Base-by-base conservation (phyloP, 2,797 vertebrate genomes). In the Molossus alvarezi region DNA sequence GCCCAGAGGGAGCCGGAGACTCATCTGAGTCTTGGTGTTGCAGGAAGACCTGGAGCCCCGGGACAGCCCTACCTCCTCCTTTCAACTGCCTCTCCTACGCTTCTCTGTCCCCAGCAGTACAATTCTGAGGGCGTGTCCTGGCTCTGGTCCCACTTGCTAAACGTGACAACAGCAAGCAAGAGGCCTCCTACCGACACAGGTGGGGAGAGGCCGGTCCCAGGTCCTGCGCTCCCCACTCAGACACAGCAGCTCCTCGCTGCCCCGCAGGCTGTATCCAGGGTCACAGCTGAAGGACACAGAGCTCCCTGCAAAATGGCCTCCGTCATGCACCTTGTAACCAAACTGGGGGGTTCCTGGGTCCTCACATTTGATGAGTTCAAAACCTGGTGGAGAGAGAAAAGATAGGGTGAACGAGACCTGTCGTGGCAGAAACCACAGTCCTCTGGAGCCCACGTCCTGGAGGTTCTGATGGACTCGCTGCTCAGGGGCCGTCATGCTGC, bases 251-350 rank as follows among this genome's bases (percentile, higher is more conserved):
- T 98, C 98, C 79, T 98, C 98, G 0, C 98, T 99, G 76, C 99
- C 99, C 29, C 98, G 99, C 94, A 99, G 98, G 3, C 97, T 99
- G 80, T 99, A 99, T 9, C 99, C 99, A 0, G 99, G 99, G 97
- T 99, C 99, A 60, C 99, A 99, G 98, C 97, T 99, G 45, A 99
- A 99, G 0, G 99, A 99, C 96, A 99, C 99, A 0, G 98, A 99
- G 98, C 99, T 99, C 86, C 99, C 99, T 5, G 99, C 99, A 57
- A 99, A 99, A 97, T 99, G 99, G 51, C 99, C 99, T 97, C 99
- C 99, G 18, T 99, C 99, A 1, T 99, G 99, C 25, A 98, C 98
- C 98, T 99, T 99, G 98, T 99, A 99, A 57, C 99, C 99, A 21
- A 99, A 99, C 98, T 99, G 99, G 0, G 99, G 99, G 37, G 99